Percentiles rank a stretch among this genome's conserved stretches.
phyloP scores from a whole-genome alignment of 2,888 invertebrate species.

The Alloplasta piceator region DNA sequence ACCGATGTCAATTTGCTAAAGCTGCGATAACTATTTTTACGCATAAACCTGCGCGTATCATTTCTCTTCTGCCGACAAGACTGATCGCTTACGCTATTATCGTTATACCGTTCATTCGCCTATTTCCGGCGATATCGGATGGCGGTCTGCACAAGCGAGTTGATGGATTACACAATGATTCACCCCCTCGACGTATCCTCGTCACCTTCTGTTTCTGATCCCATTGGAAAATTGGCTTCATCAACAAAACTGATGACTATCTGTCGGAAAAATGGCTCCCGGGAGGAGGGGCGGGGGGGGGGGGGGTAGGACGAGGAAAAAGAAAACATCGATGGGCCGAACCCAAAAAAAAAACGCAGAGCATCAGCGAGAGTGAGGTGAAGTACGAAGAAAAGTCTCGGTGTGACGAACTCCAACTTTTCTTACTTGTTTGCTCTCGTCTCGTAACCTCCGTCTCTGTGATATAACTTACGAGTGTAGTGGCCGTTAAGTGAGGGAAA shows the following conservation, averaged over 20 bases:
- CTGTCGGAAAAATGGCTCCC: constrained; percentile 12
- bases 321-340: constrained; percentile 6
- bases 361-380: background rate
- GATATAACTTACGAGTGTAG: constrained; percentile 47
- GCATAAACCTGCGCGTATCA: background rate
- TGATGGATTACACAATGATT: constrained; percentile 58
- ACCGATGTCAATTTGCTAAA: constrained; percentile 21
- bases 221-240: background rate
- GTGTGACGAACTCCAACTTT: constrained; percentile 32
- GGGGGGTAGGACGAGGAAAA: background rate
- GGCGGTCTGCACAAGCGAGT: background rate
- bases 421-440: constrained; percentile 22
- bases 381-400: constrained; percentile 16
- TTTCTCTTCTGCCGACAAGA: constrained; percentile 34
- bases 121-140: constrained; percentile 23
- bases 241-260: constrained; percentile 25
- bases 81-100: constrained; percentile 49
- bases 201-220: background rate
- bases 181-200: background rate
- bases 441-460: background rate
- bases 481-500: constrained; percentile 22
- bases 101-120: constrained; percentile 27
- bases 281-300: too few species aligned
- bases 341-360: background rate
- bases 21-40: constrained; percentile 25